A percentile compares a stretch with the other conserved stretches of the same genome.
These are phyloP conservation scores for Muscicapa adusta DNA, from an alignment of 2,113 vertebrate genomes.

Conservation along the genomic window DNA sequence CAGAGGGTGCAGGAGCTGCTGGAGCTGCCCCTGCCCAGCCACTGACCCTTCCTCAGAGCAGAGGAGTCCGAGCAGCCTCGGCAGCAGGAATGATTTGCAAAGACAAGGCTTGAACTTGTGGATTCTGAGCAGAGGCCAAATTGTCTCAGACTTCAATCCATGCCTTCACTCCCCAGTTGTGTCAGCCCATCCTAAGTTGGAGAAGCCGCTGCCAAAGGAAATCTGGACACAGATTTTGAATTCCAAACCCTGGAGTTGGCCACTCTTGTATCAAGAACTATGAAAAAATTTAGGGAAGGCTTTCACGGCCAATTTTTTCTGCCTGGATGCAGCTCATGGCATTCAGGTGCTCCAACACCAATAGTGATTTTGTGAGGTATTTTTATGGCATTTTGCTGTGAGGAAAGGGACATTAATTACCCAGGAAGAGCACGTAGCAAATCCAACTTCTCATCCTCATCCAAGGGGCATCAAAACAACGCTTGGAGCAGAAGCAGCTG, in stretches of 20 bases:
- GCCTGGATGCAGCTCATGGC: neutral
- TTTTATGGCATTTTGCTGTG: neutral
- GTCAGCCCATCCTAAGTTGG: neutral
- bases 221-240: neutral
- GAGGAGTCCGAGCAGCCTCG: fast-evolving
- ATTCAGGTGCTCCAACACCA: neutral
- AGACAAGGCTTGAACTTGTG: neutral
- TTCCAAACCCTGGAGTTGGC: neutral
- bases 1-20: neutral
- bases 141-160: neutral
- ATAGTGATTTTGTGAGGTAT: neutral
- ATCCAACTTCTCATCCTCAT: neutral
- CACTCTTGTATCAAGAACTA: neutral
- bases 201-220: slow-evolving; percentile 1
- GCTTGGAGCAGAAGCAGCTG: neutral
- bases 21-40: neutral
- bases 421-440: neutral
- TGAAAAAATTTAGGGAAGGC: neutral
- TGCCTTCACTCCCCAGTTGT: neutral
- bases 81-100: neutral
- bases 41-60: neutral
- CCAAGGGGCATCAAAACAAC: neutral
- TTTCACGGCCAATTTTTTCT: neutral
- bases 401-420: neutral
- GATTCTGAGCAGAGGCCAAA: slow-evolving; percentile 19